Percentiles rank a stretch among this genome's conserved stretches.
phyloP scores from a whole-genome alignment of 2,113 vertebrate genomes.

The Myiozetetes cayanensis region DNA sequence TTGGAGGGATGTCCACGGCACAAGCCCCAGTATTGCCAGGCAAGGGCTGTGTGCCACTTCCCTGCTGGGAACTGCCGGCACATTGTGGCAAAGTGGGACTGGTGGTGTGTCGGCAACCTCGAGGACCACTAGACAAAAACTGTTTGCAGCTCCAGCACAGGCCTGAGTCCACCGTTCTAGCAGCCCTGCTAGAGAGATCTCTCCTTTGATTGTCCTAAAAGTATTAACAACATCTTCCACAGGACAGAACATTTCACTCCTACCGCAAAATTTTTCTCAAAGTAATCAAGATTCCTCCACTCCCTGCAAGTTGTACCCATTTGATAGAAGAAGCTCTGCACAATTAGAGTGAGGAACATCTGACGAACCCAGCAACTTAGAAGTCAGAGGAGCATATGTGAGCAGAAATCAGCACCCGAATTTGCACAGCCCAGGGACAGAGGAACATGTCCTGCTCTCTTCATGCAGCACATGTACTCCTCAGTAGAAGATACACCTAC shows the following conservation, averaged over 20 bases:
- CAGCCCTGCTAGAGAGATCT: background rate
- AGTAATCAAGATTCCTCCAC: background rate
- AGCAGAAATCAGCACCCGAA: background rate
- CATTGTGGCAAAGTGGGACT: background rate
- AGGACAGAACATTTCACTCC: background rate
- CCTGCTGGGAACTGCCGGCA: background rate
- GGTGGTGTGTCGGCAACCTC: accelerated
- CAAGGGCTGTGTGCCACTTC: background rate
- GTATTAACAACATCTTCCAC: background rate
- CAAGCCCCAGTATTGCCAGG: background rate
- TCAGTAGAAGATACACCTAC: background rate
- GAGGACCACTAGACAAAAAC: background rate
- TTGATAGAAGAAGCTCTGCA: background rate
- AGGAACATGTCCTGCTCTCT: background rate
- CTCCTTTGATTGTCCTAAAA: background rate
- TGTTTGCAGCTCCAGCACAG: background rate
- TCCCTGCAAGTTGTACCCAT: background rate
- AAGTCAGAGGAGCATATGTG: background rate
- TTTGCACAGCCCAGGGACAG: background rate
- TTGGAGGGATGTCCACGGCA: background rate
- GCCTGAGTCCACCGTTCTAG: background rate
- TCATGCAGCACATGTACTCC: background rate
- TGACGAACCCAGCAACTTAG: background rate
- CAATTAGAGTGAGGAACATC: background rate
- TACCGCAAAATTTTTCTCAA: background rate